Percentiles rank a stretch among this genome's conserved stretches.
Conservation (phyloP, 2,797 vertebrate species). For the Novumbra hubbsi region DNA sequence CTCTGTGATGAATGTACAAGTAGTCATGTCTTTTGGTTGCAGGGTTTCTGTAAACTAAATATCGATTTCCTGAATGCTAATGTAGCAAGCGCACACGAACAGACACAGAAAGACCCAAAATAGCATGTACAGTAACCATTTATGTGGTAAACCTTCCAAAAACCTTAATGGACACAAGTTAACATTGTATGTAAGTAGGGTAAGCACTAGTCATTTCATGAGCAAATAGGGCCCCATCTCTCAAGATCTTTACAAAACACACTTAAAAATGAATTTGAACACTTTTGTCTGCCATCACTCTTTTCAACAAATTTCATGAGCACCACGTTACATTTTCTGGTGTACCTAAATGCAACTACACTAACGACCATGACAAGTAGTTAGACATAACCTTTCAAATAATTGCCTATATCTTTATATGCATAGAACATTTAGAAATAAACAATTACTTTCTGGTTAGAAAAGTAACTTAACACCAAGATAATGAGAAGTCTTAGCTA, state of each 20-base stretch:
- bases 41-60: not conserved
- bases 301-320: not conserved
- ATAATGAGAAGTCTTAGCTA: not conserved
- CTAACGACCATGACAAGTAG: not conserved
- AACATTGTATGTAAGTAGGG: constrained; percentile 2
- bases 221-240: constrained; percentile 21
- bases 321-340: not conserved
- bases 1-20: not conserved
- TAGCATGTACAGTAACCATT: constrained; percentile 28
- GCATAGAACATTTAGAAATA: not conserved
- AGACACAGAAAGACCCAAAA: not conserved
- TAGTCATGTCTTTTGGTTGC: not conserved
- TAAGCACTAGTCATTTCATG: not conserved
- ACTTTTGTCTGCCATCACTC: not conserved
- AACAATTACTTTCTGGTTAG: not conserved
- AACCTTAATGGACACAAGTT: constrained; percentile 16
- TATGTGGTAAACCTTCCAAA: constrained; percentile 26
- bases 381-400: not conserved
- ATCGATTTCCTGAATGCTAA: constrained; percentile 9
- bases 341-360: not conserved
- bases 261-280: constrained; percentile 30
- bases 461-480: not conserved
- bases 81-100: constrained; percentile 17
- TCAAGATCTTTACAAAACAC: constrained; percentile 26
- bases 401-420: not conserved